Evolutionary conservation across 2,797 vertebrate genomes (phyloP), one percentile per base, ranked within the genome.

Genomic region (Rhinophrynus dorsalis): DNA sequence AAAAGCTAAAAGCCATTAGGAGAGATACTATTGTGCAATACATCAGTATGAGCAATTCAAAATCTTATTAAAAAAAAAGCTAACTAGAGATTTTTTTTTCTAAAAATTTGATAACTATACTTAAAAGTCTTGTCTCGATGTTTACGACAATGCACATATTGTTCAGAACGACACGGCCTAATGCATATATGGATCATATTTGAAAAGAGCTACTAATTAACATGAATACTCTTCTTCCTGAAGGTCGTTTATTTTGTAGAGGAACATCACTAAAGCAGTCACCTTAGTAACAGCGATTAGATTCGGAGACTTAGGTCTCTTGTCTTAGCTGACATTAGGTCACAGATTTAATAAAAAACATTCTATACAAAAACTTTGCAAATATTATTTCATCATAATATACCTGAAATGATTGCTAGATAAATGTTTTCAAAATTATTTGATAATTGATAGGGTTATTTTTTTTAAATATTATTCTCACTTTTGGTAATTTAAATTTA

Each of bases 1-100:
- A n/a, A 94, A 96, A 96, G 93, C 92, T 95, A 93, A 96, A 91
- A 95, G 94, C 95, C 94, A 96, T 97, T 97, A 97, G 86, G 86
- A 90, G 77, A 85, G 84, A 84, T 81, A 79, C 81, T 80, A 87
- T 91, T 90, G 85, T 90, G 74, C 57, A 73, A 60, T 78, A 76
- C 79, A 85, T 87, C 74, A 74, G 79, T 83, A 88, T 83, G 76
- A 30, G 20, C 83, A 91, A 94, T 92, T 90, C 84, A 86, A 90
- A 90, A 84, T 91, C 87, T 87, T 88, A 80, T 81, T 79, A 83
- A 79, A 79, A 84, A 82, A 82, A 83, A 71, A 80, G 75, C 79
- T 79, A 85, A 86, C 85, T 80, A 82, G 93, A 94, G 92, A 95
- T 93, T 93, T 73, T 58, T 71, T 96, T 93, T 92, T 90, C 89